Conservation (phyloP, 2,113 vertebrate species). For the Eptesicus fuscus region DNA sequence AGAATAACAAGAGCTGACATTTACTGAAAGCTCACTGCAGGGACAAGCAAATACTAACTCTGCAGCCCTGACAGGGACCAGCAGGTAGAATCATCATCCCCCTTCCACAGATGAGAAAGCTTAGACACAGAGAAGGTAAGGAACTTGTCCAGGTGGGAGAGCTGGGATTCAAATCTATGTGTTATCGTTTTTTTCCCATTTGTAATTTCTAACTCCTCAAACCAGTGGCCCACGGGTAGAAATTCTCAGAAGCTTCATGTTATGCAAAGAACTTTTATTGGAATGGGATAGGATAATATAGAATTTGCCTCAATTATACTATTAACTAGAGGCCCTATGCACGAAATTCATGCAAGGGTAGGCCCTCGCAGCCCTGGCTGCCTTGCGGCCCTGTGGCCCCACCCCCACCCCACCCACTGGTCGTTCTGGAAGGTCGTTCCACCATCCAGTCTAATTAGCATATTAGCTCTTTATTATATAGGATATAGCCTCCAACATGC, state of each 20-base stretch:
- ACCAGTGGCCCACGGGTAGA: not conserved
- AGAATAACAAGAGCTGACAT: not conserved
- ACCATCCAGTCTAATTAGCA: too few relatives aligned
- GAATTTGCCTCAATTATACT: not conserved
- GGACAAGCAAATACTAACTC: not conserved
- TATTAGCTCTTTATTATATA: too few relatives aligned
- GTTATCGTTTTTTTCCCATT: not conserved
- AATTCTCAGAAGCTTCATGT: constrained; percentile 2
- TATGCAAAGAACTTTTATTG: constrained; percentile 4
- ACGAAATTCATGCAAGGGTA: too few relatives aligned
- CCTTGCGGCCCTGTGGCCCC: too few relatives aligned
- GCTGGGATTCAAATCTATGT: not conserved
- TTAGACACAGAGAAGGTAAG: not conserved
- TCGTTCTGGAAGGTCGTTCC: too few relatives aligned
- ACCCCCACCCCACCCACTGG: too few relatives aligned
- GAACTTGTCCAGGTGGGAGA: not conserved
- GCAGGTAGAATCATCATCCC: not conserved
- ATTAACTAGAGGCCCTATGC: not conserved
- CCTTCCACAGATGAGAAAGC: not conserved
- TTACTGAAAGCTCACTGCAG: not conserved
- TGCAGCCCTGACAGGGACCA: not conserved
- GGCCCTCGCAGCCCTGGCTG: too few relatives aligned
- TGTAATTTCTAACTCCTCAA: not conserved
- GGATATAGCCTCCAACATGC: not conserved
- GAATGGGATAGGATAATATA: not conserved